A percentile compares a stretch with the other conserved stretches of the same genome.
Evolutionary conservation across 2,888 invertebrate genomes (phyloP).

Genomic region (Chalcis sispes): DNA sequence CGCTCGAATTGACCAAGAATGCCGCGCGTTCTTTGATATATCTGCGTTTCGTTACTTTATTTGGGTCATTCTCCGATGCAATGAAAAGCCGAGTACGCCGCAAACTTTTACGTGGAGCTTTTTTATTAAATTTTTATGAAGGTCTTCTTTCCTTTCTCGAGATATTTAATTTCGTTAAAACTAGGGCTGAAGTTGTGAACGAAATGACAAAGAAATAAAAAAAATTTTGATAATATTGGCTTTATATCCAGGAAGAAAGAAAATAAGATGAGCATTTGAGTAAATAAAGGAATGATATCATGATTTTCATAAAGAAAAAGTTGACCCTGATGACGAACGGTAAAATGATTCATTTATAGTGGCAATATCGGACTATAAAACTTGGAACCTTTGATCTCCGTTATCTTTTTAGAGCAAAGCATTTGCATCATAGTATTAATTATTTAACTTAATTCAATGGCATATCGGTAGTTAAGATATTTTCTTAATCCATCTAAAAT

Average conservation of each 20-base stretch:
- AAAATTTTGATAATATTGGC: background rate
- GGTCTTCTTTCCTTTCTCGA: background rate
- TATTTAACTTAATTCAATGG: background rate
- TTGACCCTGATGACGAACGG: conserved; percentile 1
- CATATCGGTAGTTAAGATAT: background rate
- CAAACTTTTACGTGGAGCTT: background rate
- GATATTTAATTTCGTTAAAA: too few relatives aligned
- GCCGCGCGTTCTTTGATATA: background rate
- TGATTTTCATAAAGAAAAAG: conserved; percentile 33
- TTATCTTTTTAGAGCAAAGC: conserved; percentile 29
- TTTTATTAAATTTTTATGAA: background rate
- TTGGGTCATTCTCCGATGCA: conserved; percentile 24
- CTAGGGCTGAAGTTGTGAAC: too few relatives aligned
- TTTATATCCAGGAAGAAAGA: background rate
- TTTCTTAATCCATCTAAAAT: too few relatives aligned
- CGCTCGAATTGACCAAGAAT: background rate
- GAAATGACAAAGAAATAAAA: too few relatives aligned
- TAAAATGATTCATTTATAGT: conserved; percentile 4
- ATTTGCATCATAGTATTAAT: conserved; percentile 5
- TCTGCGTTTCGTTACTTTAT: background rate
- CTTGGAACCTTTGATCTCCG: conserved; percentile 43
- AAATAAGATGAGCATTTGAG: background rate
- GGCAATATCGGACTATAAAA: background rate
- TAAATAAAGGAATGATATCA: background rate
- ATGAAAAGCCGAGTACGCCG: background rate